Base-by-base conservation (phyloP, 2,888 invertebrate genomes). In the Arenicola marina region DNA sequence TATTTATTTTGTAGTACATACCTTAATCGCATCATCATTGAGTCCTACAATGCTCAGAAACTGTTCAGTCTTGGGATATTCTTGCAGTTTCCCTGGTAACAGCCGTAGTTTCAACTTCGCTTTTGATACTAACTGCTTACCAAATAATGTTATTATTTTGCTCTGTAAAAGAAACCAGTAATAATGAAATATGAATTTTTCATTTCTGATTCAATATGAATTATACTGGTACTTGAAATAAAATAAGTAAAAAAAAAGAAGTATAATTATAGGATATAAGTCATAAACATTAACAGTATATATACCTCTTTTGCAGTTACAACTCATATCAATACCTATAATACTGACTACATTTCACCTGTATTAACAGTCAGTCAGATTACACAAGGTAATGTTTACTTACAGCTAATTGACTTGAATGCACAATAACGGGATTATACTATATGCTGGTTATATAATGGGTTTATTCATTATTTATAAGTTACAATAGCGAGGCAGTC, bases 31-130 rank as follows among this genome's bases (percentile, higher is more conserved):
- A 71, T 89, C 89, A 56, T 87, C 87, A 57, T 70, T 70, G 61
- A 93, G 87, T 38, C 93, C 96, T 26, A 96, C 95, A 28, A 96
- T 93, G 69, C 91, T 88, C 59, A 97, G 87, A 96, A 96, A 97
- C 84, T 94, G 92, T 73, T 89, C 88, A 67, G 95, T 86, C 59
- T 92, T 91, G 32, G 93, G 94, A 70, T 81, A 85, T 31, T 76
- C 75, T 51, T 77, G 74, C 73, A 92, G 88, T 66, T 91, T 89
- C 24, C 74, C 69, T 18, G 82, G 79, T 26, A 76, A 62, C 76
- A 89, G 87, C 78, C 89, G 88, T 34, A 69, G 46, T 87, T 87
- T 76, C 76, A 93, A 87, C 81, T 90, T 90, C 68, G 90, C 88
- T 84, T 94, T 95, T 68, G 91, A 91, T 72, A 93, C 89, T 77